Evolutionary conservation across 2,888 invertebrate species (phyloP), one percentile per base, ranked within the genome.

Genomic region (Xestobium rufovillosum): DNA sequence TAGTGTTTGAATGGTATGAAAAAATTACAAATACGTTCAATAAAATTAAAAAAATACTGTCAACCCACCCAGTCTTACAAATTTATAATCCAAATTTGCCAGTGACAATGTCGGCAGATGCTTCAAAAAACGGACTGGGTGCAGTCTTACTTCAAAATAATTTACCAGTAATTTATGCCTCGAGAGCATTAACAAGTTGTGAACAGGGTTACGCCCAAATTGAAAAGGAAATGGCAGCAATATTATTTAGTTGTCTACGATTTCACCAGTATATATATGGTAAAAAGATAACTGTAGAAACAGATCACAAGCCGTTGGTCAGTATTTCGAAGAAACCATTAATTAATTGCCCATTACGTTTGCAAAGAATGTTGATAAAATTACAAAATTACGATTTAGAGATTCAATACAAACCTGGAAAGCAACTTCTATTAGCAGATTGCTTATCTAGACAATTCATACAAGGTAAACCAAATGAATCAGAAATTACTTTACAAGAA

Each of bases 341-440:
- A 13, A 39, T 39, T 25, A 26, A 15, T 12, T 31, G 15, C 12
- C 19, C 25, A 6, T 6, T n/a, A 19, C 6, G 23, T 8, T 19
- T 19, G n/a, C 23, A 19, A n/a, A 6, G 6, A 19, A 19, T 19
- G 23, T 19, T 19, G n/a, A 6, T 19, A 19, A 6, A 8, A 8
- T 19, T 45, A 8, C 39, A 38, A 26, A 43, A 36, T 32, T 43
- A 30, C 32, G 29, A 44, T 16, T 17, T 45, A 19, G 16, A 36
- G 4, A 1, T 39, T 4, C 14, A n/a, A 3, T 42, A 35, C 31
- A 42, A 39, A 30, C 28, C 26, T 26, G 44, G 35, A 12, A 42
- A 38, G 17, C 11, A 43, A 10, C 9, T 41, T 12, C 16, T 38
- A 26, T 16, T 42, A 15, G 43, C 43, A 11, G 43, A 43, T 34